These are phyloP conservation scores for Palloptera scutellata DNA, from an alignment of 2,888 invertebrate species.

Conservation along the genomic window DNA sequence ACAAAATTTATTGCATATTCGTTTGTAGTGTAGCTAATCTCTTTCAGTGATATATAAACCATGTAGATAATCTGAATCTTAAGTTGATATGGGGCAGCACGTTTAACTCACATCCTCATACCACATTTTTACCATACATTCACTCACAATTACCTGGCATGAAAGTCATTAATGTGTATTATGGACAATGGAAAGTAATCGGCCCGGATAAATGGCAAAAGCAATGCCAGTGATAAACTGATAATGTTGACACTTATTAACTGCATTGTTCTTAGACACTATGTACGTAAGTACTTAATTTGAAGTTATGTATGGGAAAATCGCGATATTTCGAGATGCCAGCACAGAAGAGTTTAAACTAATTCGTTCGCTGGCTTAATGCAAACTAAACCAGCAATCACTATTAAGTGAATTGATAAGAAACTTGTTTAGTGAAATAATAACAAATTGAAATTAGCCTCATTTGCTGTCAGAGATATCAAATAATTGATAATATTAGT, in stretches of 20 bases:
- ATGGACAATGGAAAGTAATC: slow-evolving; percentile 58
- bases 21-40: too few relatives aligned
- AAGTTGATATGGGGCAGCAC: too few relatives aligned
- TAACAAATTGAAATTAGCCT: too few relatives aligned
- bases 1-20: too few relatives aligned
- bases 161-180: slow-evolving; percentile 63
- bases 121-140: too few relatives aligned
- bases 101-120: too few relatives aligned
- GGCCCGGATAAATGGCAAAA: slow-evolving; percentile 29
- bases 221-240: not conserved
- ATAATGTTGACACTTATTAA: not conserved
- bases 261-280: not conserved
- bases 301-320: not conserved
- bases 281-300: not conserved
- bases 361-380: not conserved
- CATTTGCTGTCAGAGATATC: too few relatives aligned
- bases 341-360: not conserved
- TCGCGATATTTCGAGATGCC: too few relatives aligned
- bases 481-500: too few relatives aligned
- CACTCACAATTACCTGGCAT: slow-evolving; percentile 55
- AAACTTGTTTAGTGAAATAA: not conserved
- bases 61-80: too few relatives aligned
- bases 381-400: not conserved
- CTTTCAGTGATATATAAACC: too few relatives aligned
- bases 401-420: not conserved